Percentiles rank a stretch among this genome's conserved stretches.
Evolutionary conservation across 2,113 vertebrate species (phyloP).

Genomic region (Atherinomorus stipes): DNA sequence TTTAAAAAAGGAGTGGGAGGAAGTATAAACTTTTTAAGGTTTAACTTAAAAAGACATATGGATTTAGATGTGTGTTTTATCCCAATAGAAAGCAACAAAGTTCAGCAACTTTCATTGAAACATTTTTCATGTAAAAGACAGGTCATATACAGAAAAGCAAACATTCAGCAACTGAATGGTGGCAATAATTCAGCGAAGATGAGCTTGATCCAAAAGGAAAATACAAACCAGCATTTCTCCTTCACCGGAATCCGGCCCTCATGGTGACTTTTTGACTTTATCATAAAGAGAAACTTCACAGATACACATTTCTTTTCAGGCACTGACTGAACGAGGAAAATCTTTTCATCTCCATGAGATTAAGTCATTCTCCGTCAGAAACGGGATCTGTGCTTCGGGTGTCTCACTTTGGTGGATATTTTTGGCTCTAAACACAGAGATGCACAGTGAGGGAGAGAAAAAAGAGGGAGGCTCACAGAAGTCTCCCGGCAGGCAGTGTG

Average conservation of each 20-base stretch:
- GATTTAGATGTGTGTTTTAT: too few species aligned
- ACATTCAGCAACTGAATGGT: background rate
- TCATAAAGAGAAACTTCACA: conserved; percentile 24
- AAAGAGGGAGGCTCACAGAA: conserved; percentile 51
- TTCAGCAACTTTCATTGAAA: too few species aligned
- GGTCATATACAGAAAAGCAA: too few species aligned
- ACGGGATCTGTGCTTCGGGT: conserved; percentile 8
- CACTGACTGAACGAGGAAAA: conserved; percentile 10
- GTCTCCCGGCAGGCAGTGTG: conserved; percentile 58
- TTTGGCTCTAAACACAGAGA: conserved; percentile 48
- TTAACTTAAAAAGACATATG: too few species aligned
- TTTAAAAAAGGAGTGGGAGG: too few species aligned
- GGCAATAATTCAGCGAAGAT: background rate
- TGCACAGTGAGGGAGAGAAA: conserved; percentile 20
- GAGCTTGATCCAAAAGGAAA: conserved; percentile 19
- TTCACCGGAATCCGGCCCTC: conserved; percentile 29
- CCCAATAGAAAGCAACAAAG: too few species aligned
- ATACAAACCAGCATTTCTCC: conserved; percentile 7
- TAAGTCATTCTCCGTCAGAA: conserved; percentile 34
- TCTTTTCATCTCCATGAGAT: conserved; percentile 33
- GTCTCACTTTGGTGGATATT: conserved; percentile 47
- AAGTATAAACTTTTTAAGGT: too few species aligned
- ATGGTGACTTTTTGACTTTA: conserved; percentile 22
- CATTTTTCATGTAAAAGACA: too few species aligned
- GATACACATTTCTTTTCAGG: conserved; percentile 32